Evolutionary conservation across 2,888 invertebrate genomes (phyloP).

Genomic region (Drosophila robusta): DNA sequence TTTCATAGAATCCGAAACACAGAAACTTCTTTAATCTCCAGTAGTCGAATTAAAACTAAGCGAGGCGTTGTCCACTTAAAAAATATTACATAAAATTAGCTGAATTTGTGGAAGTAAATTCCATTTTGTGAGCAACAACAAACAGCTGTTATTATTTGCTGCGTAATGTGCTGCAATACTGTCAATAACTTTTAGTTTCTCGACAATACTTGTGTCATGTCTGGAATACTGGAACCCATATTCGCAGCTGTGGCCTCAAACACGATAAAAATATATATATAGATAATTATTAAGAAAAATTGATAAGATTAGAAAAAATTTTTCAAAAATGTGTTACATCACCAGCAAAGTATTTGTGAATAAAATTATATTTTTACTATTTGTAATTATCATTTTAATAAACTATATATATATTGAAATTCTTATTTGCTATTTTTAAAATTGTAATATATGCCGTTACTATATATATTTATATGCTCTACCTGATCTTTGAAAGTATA

Average conservation of each 20-base stretch:
- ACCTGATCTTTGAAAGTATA: too few species aligned
- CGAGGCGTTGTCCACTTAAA: background rate
- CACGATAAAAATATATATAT: background rate
- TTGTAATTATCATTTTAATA: too few species aligned
- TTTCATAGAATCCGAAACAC: too few species aligned
- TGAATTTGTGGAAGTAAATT: background rate
- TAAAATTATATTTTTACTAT: too few species aligned
- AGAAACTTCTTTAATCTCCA: conserved; percentile 7
- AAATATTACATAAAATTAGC: background rate
- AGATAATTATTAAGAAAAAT: too few species aligned
- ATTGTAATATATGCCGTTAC: too few species aligned
- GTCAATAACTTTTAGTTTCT: conserved; percentile 6
- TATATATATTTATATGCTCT: too few species aligned
- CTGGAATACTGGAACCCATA: conserved; percentile 1
- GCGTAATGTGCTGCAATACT: conserved; percentile 1
- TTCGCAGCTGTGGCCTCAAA: conserved; percentile 3
- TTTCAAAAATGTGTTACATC: too few species aligned
- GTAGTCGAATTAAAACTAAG: conserved; percentile 20
- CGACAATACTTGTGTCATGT: background rate
- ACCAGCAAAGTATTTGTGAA: too few species aligned
- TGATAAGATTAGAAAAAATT: too few species aligned
- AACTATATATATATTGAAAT: too few species aligned
- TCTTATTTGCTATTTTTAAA: too few species aligned
- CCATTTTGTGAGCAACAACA: conserved; percentile 11
- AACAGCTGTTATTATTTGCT: conserved; percentile 37